Evolutionary conservation across 2,797 vertebrate species (phyloP).

Genomic region (Hippoglossus hippoglossus): DNA sequence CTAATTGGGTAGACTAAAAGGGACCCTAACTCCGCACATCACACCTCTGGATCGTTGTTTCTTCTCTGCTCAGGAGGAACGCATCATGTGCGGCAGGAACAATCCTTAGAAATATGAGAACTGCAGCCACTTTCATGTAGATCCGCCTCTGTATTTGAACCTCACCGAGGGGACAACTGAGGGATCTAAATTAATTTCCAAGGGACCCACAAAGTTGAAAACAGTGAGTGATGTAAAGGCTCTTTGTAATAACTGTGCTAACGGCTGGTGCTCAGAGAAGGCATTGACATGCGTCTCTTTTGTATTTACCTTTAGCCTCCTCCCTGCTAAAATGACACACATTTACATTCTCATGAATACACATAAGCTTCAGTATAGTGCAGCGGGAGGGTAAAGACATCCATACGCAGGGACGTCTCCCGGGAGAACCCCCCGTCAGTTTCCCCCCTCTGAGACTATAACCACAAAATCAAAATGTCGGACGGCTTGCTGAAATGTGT

Average conservation of each 20-base stretch:
- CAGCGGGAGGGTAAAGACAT: constrained; percentile 46
- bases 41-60: constrained; percentile 53
- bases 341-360: constrained; percentile 73
- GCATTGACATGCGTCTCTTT: constrained; percentile 30
- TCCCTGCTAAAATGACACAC: constrained; percentile 35
- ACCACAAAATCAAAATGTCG: constrained; percentile 38
- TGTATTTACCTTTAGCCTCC: constrained; percentile 59
- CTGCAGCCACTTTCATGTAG: constrained; percentile 66
- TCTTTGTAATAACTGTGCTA: constrained; percentile 52
- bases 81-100: constrained; percentile 31
- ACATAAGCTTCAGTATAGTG: constrained; percentile 42
- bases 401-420: constrained; percentile 33
- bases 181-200: constrained; percentile 81
- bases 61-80: constrained; percentile 39
- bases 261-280: constrained; percentile 31
- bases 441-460: constrained; percentile 25
- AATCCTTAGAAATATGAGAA: constrained; percentile 39
- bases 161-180: constrained; percentile 60
- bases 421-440: constrained; percentile 35
- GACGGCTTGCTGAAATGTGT: constrained; percentile 45
- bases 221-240: constrained; percentile 62
- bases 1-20: constrained; percentile 62
- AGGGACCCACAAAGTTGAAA: constrained; percentile 70
- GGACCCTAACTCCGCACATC: constrained; percentile 35
- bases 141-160: constrained; percentile 61